Base-by-base conservation (phyloP, 2,113 vertebrate genomes). In the Notarius quadriscutis region DNA sequence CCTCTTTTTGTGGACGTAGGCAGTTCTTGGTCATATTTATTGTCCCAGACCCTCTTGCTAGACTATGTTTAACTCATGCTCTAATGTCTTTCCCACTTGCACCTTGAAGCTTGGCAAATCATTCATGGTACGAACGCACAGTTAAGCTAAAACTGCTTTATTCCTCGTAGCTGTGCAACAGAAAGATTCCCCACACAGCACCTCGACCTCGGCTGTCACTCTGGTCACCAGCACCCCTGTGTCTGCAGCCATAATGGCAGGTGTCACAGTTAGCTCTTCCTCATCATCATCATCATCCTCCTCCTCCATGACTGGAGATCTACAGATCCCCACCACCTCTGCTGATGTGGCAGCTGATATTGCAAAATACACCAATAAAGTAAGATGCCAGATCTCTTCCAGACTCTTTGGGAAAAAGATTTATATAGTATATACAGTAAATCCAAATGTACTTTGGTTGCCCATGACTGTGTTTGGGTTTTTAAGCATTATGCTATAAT, bases 311-410 rank as follows among this genome's bases (percentile, higher is more conserved):
- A 71, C 92, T 30, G 91, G 92, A 69, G 97, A 99, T 88, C 89
- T 97, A 87, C 97, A 97, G 86, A 98, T 99, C 60, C 97, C 97
- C 90, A 98, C 97, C 0, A 96, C 97, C 74, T 99, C 98, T 0
- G 98, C 98, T 0, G 98, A 99, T 20, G 97, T 98, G 2, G 98
- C 98, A 63, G 97, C 97, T 20, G 98, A 99, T 89, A 99, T 99
- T 41, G 98, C 98, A 91, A 99, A 99, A 91, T 99, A 99, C 48
- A 99, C 98, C 10, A 98, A 96, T 94, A 99, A 99, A 95, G 98
- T 99, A 93, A 96, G 94, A 75, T 11, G 22, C 9, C 75, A 86
- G 7, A 50, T 34, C 20, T 57, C 0, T 41, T 74, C 34, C 34
- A 11, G 17, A 48, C 41, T 51, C 72, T 75, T 50, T 50, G 20